Percentiles rank a stretch among this genome's conserved stretches.
phyloP scores from a whole-genome alignment of 2,113 vertebrate genomes.

The Microcebus tavaratra region DNA sequence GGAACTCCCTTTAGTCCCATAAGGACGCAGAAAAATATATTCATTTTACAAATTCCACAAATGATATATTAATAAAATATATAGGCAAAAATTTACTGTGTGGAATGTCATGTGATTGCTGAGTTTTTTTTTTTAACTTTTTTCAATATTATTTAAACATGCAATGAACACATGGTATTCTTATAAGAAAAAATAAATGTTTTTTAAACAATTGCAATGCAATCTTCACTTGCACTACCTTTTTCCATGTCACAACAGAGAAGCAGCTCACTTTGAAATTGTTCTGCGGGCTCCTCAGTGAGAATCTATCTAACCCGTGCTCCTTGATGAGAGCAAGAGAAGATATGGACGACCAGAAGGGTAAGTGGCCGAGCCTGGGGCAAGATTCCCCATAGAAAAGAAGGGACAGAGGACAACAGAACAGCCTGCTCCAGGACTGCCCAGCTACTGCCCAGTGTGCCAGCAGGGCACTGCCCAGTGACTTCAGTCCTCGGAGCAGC shows the following conservation, averaged over 20 bases:
- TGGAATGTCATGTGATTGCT: background rate
- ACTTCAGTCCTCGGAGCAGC: background rate
- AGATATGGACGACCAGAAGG: background rate
- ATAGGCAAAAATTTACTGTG: background rate
- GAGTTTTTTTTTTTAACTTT: background rate
- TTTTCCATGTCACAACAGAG: background rate
- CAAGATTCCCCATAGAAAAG: background rate
- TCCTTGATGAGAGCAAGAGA: background rate
- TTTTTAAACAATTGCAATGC: background rate
- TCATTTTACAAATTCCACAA: background rate
- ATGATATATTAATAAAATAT: background rate
- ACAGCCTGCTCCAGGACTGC: background rate
- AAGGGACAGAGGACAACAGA: background rate
- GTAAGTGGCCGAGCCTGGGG: rapidly evolving
- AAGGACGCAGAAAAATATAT: background rate
- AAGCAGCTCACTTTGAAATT: background rate
- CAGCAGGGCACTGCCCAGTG: rapidly evolving
- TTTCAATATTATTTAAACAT: background rate
- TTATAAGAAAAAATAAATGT: background rate
- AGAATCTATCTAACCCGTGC: background rate
- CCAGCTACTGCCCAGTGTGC: rapidly evolving
- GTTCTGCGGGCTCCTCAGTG: background rate
- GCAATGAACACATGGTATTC: background rate
- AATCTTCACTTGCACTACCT: background rate
- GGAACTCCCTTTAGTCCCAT: background rate